These are phyloP conservation scores for Agriopis leucophaearia DNA, from an alignment of 2,888 invertebrate species.

Conservation along the genomic window DNA sequence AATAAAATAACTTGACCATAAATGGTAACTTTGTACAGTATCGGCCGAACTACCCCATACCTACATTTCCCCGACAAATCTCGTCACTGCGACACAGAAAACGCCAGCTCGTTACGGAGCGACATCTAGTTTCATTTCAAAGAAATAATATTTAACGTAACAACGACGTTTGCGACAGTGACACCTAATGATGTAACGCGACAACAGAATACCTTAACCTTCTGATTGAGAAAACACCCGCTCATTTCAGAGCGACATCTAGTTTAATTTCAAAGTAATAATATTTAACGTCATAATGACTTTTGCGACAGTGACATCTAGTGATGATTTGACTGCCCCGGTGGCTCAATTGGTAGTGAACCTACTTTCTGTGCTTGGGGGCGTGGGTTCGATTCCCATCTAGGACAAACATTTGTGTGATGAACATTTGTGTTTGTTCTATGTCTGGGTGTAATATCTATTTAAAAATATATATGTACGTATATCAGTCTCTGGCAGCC, in stretches of 20 bases:
- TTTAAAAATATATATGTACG: too few relatives aligned
- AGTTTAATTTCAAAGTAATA: constrained; percentile 9
- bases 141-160: constrained; percentile 7
- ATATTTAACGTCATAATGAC: constrained; percentile 2
- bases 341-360: too few relatives aligned
- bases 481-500: too few relatives aligned
- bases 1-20: too few relatives aligned
- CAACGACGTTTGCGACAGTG: background rate
- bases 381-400: too few relatives aligned
- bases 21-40: too few relatives aligned
- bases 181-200: background rate
- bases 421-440: too few relatives aligned
- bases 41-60: background rate
- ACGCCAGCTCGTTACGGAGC: constrained; percentile 9
- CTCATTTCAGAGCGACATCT: constrained; percentile 32
- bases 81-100: constrained; percentile 39
- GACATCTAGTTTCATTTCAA: constrained; percentile 29
- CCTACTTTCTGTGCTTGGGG: too few relatives aligned
- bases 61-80: constrained; percentile 1
- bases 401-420: too few relatives aligned
- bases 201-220: background rate
- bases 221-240: constrained; percentile 24
- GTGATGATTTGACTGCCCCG: too few relatives aligned
- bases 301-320: background rate
- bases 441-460: too few relatives aligned